These are phyloP conservation scores for Ichneumoninae sp. DNA, from an alignment of 2,888 invertebrate genomes.

Conservation along the genomic window DNA sequence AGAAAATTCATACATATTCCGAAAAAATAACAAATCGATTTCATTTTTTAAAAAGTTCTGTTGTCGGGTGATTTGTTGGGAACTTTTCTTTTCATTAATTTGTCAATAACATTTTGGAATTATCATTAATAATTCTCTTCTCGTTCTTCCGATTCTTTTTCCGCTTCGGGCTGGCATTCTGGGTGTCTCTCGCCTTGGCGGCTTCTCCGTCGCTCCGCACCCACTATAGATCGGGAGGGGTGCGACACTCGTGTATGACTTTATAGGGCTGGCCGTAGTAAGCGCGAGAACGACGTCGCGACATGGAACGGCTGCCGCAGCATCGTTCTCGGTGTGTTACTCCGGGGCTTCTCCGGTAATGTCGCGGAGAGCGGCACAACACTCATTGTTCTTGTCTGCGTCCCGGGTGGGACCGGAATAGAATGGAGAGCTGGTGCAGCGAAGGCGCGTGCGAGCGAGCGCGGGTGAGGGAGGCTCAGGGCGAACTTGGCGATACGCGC, in stretches of 20 bases:
- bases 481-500: not conserved
- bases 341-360: constrained; percentile 73
- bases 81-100: too few relatives aligned
- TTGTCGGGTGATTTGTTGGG: too few relatives aligned
- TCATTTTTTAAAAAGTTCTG: too few relatives aligned
- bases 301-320: constrained; percentile 1
- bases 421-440: constrained; percentile 73
- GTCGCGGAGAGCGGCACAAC: constrained; percentile 73
- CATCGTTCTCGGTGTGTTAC: constrained; percentile 30
- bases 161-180: constrained; percentile 21
- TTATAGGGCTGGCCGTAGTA: constrained; percentile 7
- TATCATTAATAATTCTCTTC: constrained; percentile 77
- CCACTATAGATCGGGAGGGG: constrained; percentile 30
- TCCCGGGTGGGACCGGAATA: constrained; percentile 79
- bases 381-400: constrained; percentile 82
- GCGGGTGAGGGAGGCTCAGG: not conserved
- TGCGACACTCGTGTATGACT: constrained; percentile 20
- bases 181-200: constrained; percentile 34
- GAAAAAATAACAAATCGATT: too few relatives aligned
- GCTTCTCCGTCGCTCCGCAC: constrained; percentile 46
- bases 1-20: too few relatives aligned
- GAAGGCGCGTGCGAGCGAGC: constrained; percentile 52
- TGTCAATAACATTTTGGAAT: too few relatives aligned
- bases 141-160: constrained; percentile 65
- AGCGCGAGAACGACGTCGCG: not conserved